A percentile compares a stretch with the other conserved stretches of the same genome.
Evolutionary conservation across 1,140 invertebrate genomes (phyloP).

Genomic region (Papilio machaon): DNA sequence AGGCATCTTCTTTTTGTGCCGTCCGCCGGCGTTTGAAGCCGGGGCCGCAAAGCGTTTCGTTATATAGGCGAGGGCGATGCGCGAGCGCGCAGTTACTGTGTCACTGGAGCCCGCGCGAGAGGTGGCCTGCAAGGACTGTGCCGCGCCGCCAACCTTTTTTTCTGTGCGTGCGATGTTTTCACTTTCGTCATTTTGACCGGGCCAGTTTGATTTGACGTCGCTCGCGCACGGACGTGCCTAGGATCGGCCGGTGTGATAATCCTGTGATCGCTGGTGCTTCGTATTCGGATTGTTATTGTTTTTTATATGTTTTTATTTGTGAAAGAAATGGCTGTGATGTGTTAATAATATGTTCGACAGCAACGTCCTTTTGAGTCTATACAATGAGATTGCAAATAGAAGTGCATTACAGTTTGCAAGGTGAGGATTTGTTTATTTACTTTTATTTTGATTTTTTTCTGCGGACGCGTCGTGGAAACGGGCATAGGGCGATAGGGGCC

Average conservation of each 20-base stretch:
- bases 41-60: slow-evolving; percentile 70
- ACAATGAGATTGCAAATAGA: slow-evolving; percentile 81
- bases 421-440: slow-evolving; percentile 77
- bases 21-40: slow-evolving; percentile 72
- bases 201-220: slow-evolving; percentile 80
- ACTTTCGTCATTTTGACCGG: slow-evolving; percentile 82
- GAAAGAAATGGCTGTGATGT: slow-evolving; percentile 79
- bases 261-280: slow-evolving; percentile 77
- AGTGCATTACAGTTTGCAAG: slow-evolving; percentile 80
- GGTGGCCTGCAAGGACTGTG: slow-evolving; percentile 79
- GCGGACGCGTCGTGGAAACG: slow-evolving; percentile 52
- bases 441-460: slow-evolving; percentile 63
- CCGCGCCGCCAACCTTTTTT: slow-evolving; percentile 79
- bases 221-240: slow-evolving; percentile 80
- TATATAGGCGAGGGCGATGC: slow-evolving; percentile 79
- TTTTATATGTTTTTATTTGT: slow-evolving; percentile 59
- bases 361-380: slow-evolving; percentile 78
- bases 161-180: slow-evolving; percentile 82
- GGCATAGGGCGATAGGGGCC: slow-evolving; percentile 41
- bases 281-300: slow-evolving; percentile 75
- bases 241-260: slow-evolving; percentile 76
- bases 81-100: slow-evolving; percentile 79
- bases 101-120: slow-evolving; percentile 79
- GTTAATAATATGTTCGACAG: slow-evolving; percentile 81
- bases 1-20: slow-evolving; percentile 78